Base-by-base conservation (phyloP, 2,888 invertebrate genomes). In the Abrostola triplasia region DNA sequence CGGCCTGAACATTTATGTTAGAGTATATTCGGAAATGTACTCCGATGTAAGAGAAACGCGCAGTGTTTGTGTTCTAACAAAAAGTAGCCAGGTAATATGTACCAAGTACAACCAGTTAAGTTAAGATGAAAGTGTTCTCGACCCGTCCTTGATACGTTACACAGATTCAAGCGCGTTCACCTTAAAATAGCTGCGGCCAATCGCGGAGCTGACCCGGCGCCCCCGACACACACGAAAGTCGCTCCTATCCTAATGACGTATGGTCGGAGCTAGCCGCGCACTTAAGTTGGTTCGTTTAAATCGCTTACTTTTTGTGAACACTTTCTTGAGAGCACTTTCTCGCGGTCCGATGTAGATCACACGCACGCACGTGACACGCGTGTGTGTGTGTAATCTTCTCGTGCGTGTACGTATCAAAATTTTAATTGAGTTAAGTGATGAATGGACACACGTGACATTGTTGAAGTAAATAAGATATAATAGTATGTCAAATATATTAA, bases 321-420 rank as follows among this genome's bases (percentile, higher is more conserved):
- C 77, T 79, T 77, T 79, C 75, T 64, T 77, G 58, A 64, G 65
- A 77, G 54, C 72, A 77, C 78, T 79, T 79, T 79, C 78, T 69
- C 78, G 60, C 38, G 63, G 53, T 58, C 58, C 55, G 53, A 68
- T 68, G 67, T 67, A 48, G 57, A 67, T 66, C 65, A 75, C 51
- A 60, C 59, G 37, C 35, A 42, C 49, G 40, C 50, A 52, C 60
- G 48, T n/a, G 9, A 11, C 12, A 41, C 10, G 48, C 8, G 11
- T 6, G 12, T 35, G 38, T 36, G 36, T 11, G 13, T 8, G 1
- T 1, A 0, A 8, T 24, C 0, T 9, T 12, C 7, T 10, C 49
- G 48, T 52, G 52, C 10, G 47, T n/a, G 38, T 13, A 50, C n/a
- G 37, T 53, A 40, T 6, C n/a, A 10, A 12, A 7, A 10, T 10